Percentiles rank a stretch among this genome's conserved stretches.
phyloP scores from a whole-genome alignment of 2,113 vertebrate species.

The Psittacus erithacus region DNA sequence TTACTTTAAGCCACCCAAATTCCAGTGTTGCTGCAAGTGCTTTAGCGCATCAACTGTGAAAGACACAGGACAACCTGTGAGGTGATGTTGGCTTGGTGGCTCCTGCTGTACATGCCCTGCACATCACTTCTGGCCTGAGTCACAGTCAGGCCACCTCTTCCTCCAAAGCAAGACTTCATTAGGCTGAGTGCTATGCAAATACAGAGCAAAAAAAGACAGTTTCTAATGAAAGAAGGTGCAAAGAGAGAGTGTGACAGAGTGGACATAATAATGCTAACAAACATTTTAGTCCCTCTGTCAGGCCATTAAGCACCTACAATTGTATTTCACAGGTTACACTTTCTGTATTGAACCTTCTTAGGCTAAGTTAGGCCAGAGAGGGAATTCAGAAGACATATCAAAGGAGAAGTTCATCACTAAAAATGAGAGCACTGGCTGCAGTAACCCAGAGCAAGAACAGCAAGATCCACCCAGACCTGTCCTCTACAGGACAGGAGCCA shows the following conservation, averaged over 20 bases:
- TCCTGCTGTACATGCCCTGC: fast-evolving
- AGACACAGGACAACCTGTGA: not conserved
- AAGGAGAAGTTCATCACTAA: not conserved
- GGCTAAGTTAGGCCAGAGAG: not conserved
- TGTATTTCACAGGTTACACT: not conserved
- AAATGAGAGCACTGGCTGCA: not conserved
- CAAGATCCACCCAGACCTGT: not conserved
- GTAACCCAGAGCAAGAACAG: not conserved
- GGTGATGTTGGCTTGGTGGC: not conserved
- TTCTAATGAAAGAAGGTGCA: not conserved
- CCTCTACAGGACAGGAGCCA: fast-evolving
- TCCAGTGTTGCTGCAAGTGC: not conserved
- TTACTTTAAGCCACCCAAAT: fast-evolving
- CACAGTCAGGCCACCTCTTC: not conserved
- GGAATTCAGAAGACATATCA: not conserved
- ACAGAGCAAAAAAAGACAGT: not conserved
- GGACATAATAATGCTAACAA: not conserved
- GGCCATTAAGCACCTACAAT: fast-evolving
- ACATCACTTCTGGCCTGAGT: not conserved
- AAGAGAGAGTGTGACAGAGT: not conserved
- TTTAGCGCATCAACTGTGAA: fast-evolving
- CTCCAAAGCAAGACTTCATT: not conserved
- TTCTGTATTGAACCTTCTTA: not conserved
- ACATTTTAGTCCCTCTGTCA: not conserved
- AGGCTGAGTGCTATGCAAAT: not conserved